phyloP scores from a whole-genome alignment of 2,888 invertebrate genomes.

The Drosophila picticornis region DNA sequence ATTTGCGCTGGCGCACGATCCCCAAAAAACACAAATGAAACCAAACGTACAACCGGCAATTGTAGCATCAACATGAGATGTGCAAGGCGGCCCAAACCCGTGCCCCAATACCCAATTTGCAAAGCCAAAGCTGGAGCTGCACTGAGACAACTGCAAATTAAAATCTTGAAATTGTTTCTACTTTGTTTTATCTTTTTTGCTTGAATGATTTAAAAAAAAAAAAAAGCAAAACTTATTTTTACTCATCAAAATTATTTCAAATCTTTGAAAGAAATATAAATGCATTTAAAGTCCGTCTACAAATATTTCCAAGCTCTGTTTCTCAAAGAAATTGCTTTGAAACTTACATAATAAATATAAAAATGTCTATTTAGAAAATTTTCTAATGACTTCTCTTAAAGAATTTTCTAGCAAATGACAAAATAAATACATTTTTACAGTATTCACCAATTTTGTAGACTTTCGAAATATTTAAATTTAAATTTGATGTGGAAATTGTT shows the following conservation, averaged over 20 bases:
- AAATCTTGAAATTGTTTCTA: not conserved
- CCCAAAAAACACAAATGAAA: constrained; percentile 46
- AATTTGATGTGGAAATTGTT: not conserved
- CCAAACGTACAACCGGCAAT: constrained; percentile 67
- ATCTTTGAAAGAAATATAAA: not conserved
- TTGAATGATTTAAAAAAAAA: not conserved
- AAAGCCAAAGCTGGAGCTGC: not conserved
- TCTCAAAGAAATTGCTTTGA: not conserved
- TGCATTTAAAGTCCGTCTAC: not conserved
- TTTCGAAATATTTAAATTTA: not conserved
- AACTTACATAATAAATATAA: not conserved
- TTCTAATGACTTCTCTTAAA: too few relatives aligned
- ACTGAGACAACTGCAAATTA: not conserved
- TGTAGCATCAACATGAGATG: constrained; percentile 80
- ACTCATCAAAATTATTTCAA: not conserved
- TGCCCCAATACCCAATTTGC: constrained; percentile 29
- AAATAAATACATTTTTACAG: not conserved
- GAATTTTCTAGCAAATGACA: not conserved
- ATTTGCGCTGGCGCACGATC: constrained; percentile 75
- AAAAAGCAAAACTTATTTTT: not conserved
- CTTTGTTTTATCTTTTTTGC: not conserved
- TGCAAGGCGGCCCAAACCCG: constrained; percentile 46
- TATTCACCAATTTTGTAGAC: not conserved
- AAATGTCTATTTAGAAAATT: too few relatives aligned
- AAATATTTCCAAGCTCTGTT: not conserved